A percentile compares a stretch with the other conserved stretches of the same genome.
Evolutionary conservation across 2,888 invertebrate species (phyloP).

Genomic region (Oxycera nigricornis): DNA sequence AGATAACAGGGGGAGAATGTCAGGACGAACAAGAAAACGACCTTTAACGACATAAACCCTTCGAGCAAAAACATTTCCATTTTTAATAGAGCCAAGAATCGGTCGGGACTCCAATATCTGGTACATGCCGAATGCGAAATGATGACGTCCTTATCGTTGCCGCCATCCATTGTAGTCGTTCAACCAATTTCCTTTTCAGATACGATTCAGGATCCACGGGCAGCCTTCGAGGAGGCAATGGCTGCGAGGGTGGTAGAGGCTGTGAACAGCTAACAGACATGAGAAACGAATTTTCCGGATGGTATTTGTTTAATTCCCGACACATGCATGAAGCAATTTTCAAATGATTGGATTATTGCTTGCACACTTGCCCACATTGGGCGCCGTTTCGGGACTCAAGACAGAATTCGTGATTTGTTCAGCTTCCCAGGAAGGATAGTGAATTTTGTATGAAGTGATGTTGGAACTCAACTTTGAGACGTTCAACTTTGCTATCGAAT

Average conservation of each 20-base stretch:
- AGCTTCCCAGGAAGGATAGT: too few species aligned
- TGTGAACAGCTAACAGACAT: not conserved
- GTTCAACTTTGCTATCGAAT: too few species aligned
- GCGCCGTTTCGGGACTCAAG: too few species aligned
- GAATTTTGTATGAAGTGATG: too few species aligned
- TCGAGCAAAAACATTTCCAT: conserved; percentile 13
- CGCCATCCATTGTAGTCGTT: conserved; percentile 3
- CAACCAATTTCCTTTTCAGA: conserved; percentile 14
- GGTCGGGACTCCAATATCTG: not conserved
- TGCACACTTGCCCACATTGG: not conserved
- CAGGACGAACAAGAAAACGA: not conserved
- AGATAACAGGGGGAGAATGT: not conserved
- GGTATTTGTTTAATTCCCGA: not conserved
- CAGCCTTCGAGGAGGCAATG: not conserved
- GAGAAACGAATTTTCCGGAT: conserved; percentile 4
- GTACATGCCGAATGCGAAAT: conserved; percentile 2
- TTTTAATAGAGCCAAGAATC: not conserved
- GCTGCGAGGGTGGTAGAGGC: not conserved
- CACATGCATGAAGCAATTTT: not conserved
- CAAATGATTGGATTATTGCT: not conserved
- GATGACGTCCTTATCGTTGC: conserved; percentile 1
- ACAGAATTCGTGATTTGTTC: too few species aligned
- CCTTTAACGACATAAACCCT: conserved; percentile 14
- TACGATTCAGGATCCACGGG: not conserved
- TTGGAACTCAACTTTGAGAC: too few species aligned